phyloP scores from a whole-genome alignment of 2,113 vertebrate genomes.

The Archocentrus centrarchus region DNA sequence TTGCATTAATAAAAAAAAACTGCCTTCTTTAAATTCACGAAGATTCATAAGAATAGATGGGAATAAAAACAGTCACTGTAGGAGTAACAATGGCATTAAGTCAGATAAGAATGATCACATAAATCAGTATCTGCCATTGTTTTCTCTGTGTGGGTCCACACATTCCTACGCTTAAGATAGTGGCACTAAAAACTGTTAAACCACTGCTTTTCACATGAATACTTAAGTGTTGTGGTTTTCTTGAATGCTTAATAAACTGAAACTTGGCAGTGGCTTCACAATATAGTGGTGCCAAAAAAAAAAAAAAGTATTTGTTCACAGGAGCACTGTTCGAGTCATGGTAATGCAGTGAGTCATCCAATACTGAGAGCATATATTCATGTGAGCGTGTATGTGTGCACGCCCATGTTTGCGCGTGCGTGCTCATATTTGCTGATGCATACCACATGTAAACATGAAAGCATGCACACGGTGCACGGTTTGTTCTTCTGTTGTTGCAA shows the following conservation, averaged over 20 bases:
- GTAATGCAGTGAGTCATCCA: slow-evolving; percentile 52
- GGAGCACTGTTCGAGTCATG: neutral
- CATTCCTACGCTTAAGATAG: slow-evolving; percentile 16
- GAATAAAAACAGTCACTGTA: neutral
- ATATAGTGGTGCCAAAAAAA: slow-evolving; percentile 13
- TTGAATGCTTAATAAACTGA: slow-evolving; percentile 19
- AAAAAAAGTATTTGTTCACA: slow-evolving; percentile 32
- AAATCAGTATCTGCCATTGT: slow-evolving; percentile 11
- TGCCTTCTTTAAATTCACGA: neutral
- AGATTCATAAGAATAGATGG: neutral
- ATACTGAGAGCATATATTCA: slow-evolving; percentile 6
- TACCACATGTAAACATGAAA: neutral
- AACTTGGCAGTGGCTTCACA: slow-evolving; percentile 41
- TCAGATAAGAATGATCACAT: neutral
- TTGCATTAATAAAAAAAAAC: neutral
- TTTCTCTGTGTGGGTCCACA: neutral
- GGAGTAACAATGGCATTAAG: neutral
- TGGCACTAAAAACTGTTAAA: slow-evolving; percentile 20
- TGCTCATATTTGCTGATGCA: slow-evolving; percentile 1
- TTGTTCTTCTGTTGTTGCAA: neutral
- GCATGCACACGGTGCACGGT: neutral
- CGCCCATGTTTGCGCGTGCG: neutral
- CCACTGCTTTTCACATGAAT: neutral
- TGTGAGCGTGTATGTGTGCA: slow-evolving; percentile 12
- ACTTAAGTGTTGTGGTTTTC: slow-evolving; percentile 9